Evolutionary conservation across 2,113 vertebrate genomes (phyloP), one percentile per base, ranked within the genome.

Genomic region (Alectura lathami): DNA sequence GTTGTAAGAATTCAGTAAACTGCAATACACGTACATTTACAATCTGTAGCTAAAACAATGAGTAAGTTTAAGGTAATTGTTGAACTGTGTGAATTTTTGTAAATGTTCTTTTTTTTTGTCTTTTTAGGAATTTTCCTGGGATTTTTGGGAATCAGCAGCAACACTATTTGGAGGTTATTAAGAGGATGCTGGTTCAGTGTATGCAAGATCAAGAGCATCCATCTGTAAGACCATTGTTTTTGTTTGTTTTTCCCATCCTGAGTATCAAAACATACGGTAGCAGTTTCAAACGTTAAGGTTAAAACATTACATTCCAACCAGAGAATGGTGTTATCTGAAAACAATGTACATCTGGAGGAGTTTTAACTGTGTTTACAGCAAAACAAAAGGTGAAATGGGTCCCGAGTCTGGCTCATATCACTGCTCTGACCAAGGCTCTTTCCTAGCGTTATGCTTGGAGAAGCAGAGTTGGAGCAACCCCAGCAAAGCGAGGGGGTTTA

Each of bases 91-190:
- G 29, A 66, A 21, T 66, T 87, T 77, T 32, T 77, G n/a, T 69
- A 87, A 56, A 93, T 21, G 7, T 78, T 79, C 82, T 80, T 81
- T 63, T 95, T 96, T 40, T 67, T 97, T 59, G 22, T 82, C 84
- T 91, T 68, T 90, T 70, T 89, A 99, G 99, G 99, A 99, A 99
- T 97, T 99, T 99, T 82, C 99, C 99, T 53, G 99, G 99, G 68
- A 99, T 99, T 95, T 99, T 99, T 97, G 99, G 99, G 83, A 99
- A 99, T 97, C 99, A 99, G 91, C 99, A 99, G 96, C 99, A 99
- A 83, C 99, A 99, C 95, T 99, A 99, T 90, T 97, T 99, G 97
- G 99, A 99, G 3, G 99, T 99, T 53, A 99, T 99, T 97, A 99
- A 99, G 91, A 98, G 99, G 76, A 99, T 99, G 99, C 97, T 99